Conservation (phyloP, 2,888 invertebrate genomes). For the Synergus laeviventris region DNA sequence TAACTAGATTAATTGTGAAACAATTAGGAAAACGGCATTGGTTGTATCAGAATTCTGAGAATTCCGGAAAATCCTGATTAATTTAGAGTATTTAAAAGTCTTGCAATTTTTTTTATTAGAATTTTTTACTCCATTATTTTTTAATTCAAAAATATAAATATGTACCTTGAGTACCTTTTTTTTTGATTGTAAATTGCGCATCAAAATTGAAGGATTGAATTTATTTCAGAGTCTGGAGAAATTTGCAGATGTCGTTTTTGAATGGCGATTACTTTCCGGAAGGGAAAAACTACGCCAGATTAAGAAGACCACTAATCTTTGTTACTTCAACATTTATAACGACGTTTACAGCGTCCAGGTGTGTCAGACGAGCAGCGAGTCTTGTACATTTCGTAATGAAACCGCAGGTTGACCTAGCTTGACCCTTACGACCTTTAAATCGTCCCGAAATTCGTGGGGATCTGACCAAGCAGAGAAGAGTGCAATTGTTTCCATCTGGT, state of each 20-base stretch:
- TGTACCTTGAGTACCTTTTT: no score
- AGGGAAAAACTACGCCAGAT: slow-evolving; percentile 48
- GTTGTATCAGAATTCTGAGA: no score
- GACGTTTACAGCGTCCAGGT: slow-evolving; percentile 63
- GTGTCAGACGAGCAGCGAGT: slow-evolving; percentile 55
- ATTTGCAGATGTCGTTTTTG: slow-evolving; percentile 28
- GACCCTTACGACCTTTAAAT: slow-evolving; percentile 50
- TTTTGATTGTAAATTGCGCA: neutral
- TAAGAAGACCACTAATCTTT: slow-evolving; percentile 63
- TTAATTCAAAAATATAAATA: no score
- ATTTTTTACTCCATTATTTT: no score
- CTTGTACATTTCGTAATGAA: slow-evolving; percentile 58
- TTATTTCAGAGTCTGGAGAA: neutral
- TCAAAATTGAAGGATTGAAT: neutral
- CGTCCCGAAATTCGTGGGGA: slow-evolving; percentile 20
- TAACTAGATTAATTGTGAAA: no score
- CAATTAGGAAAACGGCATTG: no score
- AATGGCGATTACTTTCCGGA: slow-evolving; percentile 41
- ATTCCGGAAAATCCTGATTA: no score
- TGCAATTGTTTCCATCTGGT: neutral
- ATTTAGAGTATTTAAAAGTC: no score
- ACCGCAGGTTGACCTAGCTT: slow-evolving; percentile 54
- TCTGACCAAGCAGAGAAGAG: neutral
- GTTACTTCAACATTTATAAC: slow-evolving; percentile 60
- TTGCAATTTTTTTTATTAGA: no score